Conservation (phyloP, 2,888 invertebrate genomes). For the Netelia melanura region DNA sequence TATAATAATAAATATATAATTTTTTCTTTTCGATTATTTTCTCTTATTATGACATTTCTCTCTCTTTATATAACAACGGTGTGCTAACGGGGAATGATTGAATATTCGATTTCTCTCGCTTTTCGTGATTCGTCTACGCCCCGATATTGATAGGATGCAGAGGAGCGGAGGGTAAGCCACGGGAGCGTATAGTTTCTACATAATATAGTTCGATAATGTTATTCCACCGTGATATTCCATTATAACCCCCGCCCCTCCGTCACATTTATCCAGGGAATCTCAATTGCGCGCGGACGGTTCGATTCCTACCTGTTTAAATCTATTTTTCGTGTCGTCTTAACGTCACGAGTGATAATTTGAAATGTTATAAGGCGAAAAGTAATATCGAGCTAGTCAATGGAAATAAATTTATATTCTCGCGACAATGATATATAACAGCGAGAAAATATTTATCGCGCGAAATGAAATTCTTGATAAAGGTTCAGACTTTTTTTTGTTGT, state of each 20-base stretch:
- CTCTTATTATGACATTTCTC: too few species aligned
- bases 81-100: conserved; percentile 20
- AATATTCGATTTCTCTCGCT: conserved; percentile 47
- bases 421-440: neutral
- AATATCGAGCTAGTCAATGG: neutral
- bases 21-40: too few species aligned
- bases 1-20: too few species aligned
- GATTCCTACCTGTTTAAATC: conserved; percentile 38
- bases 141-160: conserved; percentile 41
- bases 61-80: neutral
- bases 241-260: neutral
- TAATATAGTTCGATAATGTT: conserved; percentile 54
- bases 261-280: conserved; percentile 27
- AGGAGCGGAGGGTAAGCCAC: neutral
- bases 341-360: conserved; percentile 36
- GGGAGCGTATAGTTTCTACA: conserved; percentile 19
- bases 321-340: conserved; percentile 48
- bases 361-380: conserved; percentile 22
- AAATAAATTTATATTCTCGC: conserved; percentile 17
- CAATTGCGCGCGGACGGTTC: conserved; percentile 18
- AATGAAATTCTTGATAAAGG: neutral
- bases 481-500: neutral
- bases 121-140: conserved; percentile 35
- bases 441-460: neutral
- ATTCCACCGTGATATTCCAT: conserved; percentile 53